Conservation (phyloP, 2,113 vertebrate genomes). For the Anthoscopus minutus region DNA sequence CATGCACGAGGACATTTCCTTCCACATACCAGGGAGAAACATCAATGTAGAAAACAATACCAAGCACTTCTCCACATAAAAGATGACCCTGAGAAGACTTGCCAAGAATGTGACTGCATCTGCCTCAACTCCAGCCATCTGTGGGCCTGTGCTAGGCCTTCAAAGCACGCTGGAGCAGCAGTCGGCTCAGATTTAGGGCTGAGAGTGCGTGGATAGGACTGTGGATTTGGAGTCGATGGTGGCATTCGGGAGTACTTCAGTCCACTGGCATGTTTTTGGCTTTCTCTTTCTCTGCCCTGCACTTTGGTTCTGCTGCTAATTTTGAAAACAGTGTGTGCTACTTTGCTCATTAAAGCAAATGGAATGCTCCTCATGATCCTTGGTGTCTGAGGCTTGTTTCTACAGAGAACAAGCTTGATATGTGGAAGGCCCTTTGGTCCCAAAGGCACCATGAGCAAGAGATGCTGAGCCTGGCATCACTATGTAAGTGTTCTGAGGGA, state of each 20-base stretch:
- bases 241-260: neutral
- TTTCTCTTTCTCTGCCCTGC: neutral
- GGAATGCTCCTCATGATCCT: accelerated
- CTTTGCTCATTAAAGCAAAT: neutral
- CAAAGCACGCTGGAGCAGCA: neutral
- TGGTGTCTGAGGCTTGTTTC: neutral
- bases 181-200: neutral
- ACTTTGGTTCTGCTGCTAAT: neutral
- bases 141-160: constrained; percentile 32
- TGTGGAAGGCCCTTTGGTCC: neutral
- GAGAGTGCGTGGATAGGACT: neutral
- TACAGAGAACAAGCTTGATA: neutral
- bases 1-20: neutral
- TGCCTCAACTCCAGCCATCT: constrained; percentile 26
- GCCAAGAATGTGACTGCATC: constrained; percentile 62
- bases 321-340: neutral
- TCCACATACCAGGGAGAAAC: constrained; percentile 26
- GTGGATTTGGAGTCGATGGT: neutral
- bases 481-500: accelerated
- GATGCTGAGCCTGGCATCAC: neutral
- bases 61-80: constrained; percentile 52
- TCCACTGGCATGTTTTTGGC: neutral
- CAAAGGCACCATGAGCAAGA: neutral
- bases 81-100: constrained; percentile 58
- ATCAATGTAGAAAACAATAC: constrained; percentile 56